A percentile compares a stretch with the other conserved stretches of the same genome.
These are phyloP conservation scores for Itoplectis maculator DNA, from an alignment of 2,888 invertebrate genomes.

Conservation along the genomic window DNA sequence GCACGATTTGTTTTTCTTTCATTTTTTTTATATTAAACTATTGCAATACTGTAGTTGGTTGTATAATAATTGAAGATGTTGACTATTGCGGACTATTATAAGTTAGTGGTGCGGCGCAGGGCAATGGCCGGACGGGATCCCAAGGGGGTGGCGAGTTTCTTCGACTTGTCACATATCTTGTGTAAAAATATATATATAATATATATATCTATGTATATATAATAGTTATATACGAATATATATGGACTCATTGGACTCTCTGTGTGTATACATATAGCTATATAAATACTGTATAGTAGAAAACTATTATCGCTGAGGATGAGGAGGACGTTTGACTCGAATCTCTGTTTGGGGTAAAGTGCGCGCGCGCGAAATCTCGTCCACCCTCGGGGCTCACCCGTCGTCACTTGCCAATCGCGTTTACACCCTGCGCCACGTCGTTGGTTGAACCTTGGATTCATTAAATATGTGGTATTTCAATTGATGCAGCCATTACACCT, in stretches of 20 bases:
- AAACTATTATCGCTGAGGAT: constrained; percentile 78
- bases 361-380: constrained; percentile 50
- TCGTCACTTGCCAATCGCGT: background rate
- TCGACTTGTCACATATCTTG: constrained; percentile 57
- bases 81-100: constrained; percentile 83
- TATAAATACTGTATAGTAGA: constrained; percentile 82
- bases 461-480: constrained; percentile 41
- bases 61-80: constrained; percentile 75
- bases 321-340: constrained; percentile 62
- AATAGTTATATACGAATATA: constrained; percentile 47
- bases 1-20: constrained; percentile 75
- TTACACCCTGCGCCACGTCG: constrained; percentile 59
- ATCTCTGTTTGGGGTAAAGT: constrained; percentile 57
- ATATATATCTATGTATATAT: constrained; percentile 49
- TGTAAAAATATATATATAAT: constrained; percentile 76
- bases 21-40: constrained; percentile 75
- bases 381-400: background rate
- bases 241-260: constrained; percentile 58
- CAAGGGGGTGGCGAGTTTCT: constrained; percentile 43
- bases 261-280: constrained; percentile 78
- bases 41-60: constrained; percentile 84
- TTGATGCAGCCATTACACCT: constrained; percentile 64
- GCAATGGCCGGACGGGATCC: constrained; percentile 41
- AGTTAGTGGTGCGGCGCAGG: constrained; percentile 51
- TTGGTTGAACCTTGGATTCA: constrained; percentile 58